Percentiles rank a stretch among this genome's conserved stretches.
Evolutionary conservation across 1,140 invertebrate species (phyloP).

Genomic region (Neodiprion virginianus): DNA sequence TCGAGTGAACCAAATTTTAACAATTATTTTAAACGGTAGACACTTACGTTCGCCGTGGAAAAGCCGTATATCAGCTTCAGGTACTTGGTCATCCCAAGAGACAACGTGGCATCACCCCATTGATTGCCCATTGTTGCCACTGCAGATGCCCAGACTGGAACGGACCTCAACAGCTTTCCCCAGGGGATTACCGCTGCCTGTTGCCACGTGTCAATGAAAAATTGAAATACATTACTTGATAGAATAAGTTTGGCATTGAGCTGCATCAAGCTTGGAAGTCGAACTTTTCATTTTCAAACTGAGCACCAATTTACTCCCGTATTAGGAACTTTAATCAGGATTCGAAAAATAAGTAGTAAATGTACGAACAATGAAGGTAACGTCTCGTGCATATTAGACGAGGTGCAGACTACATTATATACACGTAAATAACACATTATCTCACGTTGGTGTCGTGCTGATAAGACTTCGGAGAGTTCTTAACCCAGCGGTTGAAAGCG

Average conservation of each 20-base stretch:
- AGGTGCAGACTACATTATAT: no score
- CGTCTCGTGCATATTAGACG: no score
- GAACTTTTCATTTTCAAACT: no score
- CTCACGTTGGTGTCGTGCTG: slow-evolving; percentile 60
- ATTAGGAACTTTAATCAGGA: no score
- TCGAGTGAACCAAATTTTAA: slow-evolving; percentile 12
- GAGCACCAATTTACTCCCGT: no score
- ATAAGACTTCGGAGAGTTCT: slow-evolving; percentile 64
- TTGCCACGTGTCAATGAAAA: background rate
- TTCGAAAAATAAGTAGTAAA: background rate
- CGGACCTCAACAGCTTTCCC: slow-evolving; percentile 63
- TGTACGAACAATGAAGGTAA: background rate
- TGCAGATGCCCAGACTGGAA: slow-evolving; percentile 67
- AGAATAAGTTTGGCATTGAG: no score
- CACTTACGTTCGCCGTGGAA: slow-evolving; percentile 65
- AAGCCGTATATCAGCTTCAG: slow-evolving; percentile 68
- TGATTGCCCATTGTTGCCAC: slow-evolving; percentile 68
- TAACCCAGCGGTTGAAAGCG: slow-evolving; percentile 72
- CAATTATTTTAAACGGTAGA: background rate
- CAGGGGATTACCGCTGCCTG: slow-evolving; percentile 63
- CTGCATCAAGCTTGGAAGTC: no score
- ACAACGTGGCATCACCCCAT: slow-evolving; percentile 67
- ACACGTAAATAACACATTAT: background rate
- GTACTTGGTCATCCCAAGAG: slow-evolving; percentile 67
- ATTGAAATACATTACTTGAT: background rate